Evolutionary conservation across 2,888 invertebrate genomes (phyloP), one percentile per base, ranked within the genome.

Genomic region (Cantharis lateralis): DNA sequence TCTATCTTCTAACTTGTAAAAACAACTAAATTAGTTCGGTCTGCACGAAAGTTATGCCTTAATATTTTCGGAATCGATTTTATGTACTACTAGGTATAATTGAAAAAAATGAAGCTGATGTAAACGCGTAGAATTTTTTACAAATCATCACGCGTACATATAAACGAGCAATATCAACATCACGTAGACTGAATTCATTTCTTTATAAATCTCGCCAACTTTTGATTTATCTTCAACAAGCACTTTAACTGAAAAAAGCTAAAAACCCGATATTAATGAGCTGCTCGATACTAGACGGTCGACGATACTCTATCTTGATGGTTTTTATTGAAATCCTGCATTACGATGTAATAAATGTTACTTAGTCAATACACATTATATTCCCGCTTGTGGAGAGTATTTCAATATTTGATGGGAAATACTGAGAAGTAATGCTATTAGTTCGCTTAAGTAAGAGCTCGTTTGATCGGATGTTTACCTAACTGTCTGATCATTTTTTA

Each of bases 191-290:
- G 77, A 78, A 78, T 78, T 77, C 75, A 74, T 74, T 79, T 77
- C 80, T 79, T 80, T 75, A 76, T 76, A 74, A 78, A 76, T 77
- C 79, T 73, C 74, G 71, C 75, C 76, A 77, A 79, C 75, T 79
- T 81, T 79, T 80, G 78, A 80, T 81, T 81, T 79, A 79, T 80
- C 78, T 80, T 73, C 79, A 76, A 68, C 74, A 62, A 76, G 78
- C 78, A 79, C 78, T 78, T 78, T 76, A 80, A 79, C 73, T 75
- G 75, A 71, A 68, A 71, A 74, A 78, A 79, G 76, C 75, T 71
- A 71, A 68, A 72, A 77, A 74, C 72, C 69, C 64, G 76, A 76
- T 75, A 80, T 78, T 80, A 80, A 78, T 78, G 80, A 77, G 78
- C 72, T 78, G 74, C 74, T 75, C 76, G 74, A 77, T 78, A 76